These are phyloP conservation scores for Aplodontia rufa DNA, from an alignment of 2,113 vertebrate species.

Conservation along the genomic window DNA sequence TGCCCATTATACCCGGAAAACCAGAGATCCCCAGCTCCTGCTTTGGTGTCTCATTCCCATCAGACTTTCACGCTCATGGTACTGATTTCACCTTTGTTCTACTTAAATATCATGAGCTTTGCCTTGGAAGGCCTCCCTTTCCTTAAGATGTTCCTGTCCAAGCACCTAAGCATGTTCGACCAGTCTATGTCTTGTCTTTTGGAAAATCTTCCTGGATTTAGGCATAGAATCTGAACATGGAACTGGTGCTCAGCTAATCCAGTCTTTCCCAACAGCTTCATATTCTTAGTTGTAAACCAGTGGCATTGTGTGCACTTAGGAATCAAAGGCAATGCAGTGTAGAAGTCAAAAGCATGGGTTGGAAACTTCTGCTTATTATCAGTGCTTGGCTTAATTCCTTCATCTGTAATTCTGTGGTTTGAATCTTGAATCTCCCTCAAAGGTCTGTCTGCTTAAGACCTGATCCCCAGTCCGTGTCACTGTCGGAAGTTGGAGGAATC, in stretches of 20 bases:
- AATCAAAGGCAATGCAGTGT: background rate
- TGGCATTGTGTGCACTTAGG: background rate
- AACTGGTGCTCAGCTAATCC: background rate
- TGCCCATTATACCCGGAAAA: background rate
- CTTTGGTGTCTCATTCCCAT: background rate
- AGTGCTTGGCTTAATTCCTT: background rate
- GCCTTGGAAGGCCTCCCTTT: background rate
- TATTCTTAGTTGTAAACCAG: background rate
- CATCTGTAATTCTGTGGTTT: background rate
- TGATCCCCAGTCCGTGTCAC: background rate
- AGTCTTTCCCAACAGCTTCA: background rate
- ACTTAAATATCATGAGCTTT: background rate
- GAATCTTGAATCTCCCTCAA: background rate
- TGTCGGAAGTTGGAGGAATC: background rate
- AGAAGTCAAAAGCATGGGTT: background rate
- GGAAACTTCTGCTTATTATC: background rate
- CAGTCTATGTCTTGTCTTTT: background rate
- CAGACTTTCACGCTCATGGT: background rate
- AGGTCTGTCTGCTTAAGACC: background rate
- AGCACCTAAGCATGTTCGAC: background rate
- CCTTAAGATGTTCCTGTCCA: background rate
- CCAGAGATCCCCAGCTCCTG: background rate
- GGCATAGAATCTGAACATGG: background rate
- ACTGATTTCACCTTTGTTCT: background rate
- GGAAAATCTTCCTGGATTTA: background rate